Conservation (phyloP, 2,113 vertebrate genomes). For the Petroica traversi region DNA sequence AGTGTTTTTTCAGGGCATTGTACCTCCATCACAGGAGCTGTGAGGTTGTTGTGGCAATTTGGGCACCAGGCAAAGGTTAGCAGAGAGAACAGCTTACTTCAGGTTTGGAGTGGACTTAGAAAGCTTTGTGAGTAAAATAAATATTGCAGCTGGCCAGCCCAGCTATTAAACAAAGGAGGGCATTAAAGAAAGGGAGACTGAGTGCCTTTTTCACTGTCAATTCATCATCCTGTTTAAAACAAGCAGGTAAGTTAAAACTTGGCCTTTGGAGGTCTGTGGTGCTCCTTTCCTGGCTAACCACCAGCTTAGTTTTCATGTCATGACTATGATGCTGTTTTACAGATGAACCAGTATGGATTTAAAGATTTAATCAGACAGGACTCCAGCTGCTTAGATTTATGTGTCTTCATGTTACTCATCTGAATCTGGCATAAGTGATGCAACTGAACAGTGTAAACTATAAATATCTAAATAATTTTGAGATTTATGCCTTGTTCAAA, state of each 20-base stretch:
- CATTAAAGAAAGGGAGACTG: background rate
- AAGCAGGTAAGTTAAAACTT: background rate
- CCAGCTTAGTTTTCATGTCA: background rate
- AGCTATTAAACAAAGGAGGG: background rate
- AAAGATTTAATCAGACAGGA: background rate
- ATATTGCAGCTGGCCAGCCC: background rate
- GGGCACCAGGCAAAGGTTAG: background rate
- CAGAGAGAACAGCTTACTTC: background rate
- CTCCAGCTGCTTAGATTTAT: background rate
- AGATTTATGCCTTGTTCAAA: background rate
- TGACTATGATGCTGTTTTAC: background rate
- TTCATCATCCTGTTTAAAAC: background rate
- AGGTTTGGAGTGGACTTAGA: background rate
- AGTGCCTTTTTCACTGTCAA: background rate
- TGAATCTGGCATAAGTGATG: background rate
- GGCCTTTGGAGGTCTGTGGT: background rate
- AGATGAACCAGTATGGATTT: background rate
- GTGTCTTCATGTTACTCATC: background rate
- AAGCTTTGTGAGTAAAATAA: background rate
- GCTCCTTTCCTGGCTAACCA: background rate
- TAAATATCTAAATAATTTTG: background rate
- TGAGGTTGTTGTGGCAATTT: background rate
- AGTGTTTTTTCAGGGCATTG: background rate
- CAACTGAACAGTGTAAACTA: background rate
- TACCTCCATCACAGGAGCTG: background rate